Percentiles rank a stretch among this genome's conserved stretches.
Conservation (phyloP, 1,140 invertebrate genomes). For the Triops cancriformis region DNA sequence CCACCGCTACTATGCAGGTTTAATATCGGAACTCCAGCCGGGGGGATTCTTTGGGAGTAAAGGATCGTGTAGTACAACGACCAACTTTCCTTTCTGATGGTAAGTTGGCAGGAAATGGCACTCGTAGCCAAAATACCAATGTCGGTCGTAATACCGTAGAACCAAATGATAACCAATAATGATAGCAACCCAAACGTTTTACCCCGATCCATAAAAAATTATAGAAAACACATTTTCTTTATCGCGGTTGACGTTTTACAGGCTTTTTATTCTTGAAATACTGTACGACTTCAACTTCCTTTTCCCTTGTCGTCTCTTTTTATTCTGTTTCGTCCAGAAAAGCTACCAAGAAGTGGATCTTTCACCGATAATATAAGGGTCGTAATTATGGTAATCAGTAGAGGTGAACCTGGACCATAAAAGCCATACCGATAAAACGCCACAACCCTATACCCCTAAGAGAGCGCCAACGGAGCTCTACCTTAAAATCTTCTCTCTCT, state of each 20-base stretch:
- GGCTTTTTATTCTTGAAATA: neutral
- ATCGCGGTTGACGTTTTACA: neutral
- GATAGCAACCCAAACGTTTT: neutral
- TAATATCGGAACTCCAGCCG: neutral
- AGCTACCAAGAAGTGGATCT: slow-evolving; percentile 3
- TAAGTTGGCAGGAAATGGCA: neutral
- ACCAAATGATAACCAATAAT: neutral
- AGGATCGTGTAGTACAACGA: neutral
- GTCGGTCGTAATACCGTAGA: neutral
- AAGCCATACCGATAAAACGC: slow-evolving; percentile 3
- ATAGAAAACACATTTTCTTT: neutral
- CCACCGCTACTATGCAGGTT: neutral
- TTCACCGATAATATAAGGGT: neutral
- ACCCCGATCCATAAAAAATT: neutral
- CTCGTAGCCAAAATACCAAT: neutral
- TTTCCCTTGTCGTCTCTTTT: neutral
- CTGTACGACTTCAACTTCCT: neutral
- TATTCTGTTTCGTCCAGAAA: neutral
- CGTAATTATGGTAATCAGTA: slow-evolving; percentile 14
- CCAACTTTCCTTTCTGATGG: neutral
- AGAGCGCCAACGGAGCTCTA: neutral
- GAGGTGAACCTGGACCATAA: slow-evolving; percentile 1
- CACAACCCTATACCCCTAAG: neutral
- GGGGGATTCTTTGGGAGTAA: neutral
- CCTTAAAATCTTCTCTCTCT: neutral